These are phyloP conservation scores for Haemorhous mexicanus DNA, from an alignment of 2,113 vertebrate species.

Conservation along the genomic window DNA sequence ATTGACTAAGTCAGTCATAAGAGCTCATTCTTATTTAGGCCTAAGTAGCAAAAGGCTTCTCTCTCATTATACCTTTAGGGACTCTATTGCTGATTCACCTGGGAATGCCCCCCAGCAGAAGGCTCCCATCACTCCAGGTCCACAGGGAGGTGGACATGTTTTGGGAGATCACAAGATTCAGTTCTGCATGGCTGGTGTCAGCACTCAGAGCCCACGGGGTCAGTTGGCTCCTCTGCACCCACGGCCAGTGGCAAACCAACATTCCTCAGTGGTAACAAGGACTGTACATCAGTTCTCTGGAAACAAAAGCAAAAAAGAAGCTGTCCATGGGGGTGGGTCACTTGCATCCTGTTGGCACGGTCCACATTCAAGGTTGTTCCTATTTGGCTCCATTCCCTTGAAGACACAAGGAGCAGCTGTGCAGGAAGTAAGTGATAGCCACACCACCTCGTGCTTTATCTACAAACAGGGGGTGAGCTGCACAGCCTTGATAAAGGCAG, in stretches of 20 bases:
- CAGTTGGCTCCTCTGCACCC: rapidly evolving
- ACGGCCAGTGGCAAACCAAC: not conserved
- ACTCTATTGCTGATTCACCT: rapidly evolving
- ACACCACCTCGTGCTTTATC: not conserved
- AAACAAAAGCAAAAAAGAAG: not conserved
- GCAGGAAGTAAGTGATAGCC: not conserved
- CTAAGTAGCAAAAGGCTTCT: not conserved
- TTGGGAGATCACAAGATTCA: not conserved
- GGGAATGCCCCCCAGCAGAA: not conserved
- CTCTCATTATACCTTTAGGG: not conserved
- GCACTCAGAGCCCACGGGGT: not conserved
- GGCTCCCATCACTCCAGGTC: not conserved
- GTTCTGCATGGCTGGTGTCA: not conserved
- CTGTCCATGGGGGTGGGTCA: not conserved
- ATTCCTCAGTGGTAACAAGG: not conserved
- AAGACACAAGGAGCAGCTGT: not conserved
- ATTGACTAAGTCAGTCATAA: not conserved
- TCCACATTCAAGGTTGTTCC: not conserved
- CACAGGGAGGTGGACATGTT: not conserved
- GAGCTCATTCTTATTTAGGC: not conserved
- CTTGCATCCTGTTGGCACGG: not conserved
- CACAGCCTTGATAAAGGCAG: not conserved
- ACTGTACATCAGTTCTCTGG: not conserved
- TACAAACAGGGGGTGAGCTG: not conserved
- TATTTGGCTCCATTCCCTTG: not conserved